Evolutionary conservation across 1,140 invertebrate genomes (phyloP), one percentile per base, ranked within the genome.

Genomic region (Palaemon carinicauda): DNA sequence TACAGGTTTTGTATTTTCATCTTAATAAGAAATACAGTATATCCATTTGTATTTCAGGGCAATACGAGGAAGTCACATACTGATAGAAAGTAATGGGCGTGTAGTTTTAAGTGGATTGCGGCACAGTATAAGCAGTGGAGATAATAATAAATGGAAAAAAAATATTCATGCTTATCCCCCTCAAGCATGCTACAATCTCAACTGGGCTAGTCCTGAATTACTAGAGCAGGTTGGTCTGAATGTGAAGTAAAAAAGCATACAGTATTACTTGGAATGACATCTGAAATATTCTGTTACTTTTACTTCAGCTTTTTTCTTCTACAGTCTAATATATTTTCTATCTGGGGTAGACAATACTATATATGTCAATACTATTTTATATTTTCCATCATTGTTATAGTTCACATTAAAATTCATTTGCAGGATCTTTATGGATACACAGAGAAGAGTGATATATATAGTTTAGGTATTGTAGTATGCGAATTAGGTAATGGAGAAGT

Each of bases 141-240:
- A 94, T 69, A 93, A 95, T 90, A 96, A 96, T 1, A 93, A 93
- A 90, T 93, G 94, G 91, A 93, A 94, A 88, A 93, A 91, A 79
- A 93, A 92, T 19, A 92, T 97, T 19, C 95, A 96, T 92, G 94
- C 94, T 81, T 95, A 96, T 91, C 96, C 96, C 7, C 92, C 93
- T 1, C 93, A 94, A 33, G 94, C 94, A 53, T 92, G 94, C 81
- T 92, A 94, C 50, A 95, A 96, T 90, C 91, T 98, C 1, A 96
- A 96, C 91, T 98, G 96, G 96, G 92, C 97, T 2, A 96, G 96
- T 91, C 97, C 97, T 24, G 97, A 98, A 92, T 91, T 98, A n/a
- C 92, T 98, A 29, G 95, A 96, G 92, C 96, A 97, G 93, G 95
- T 95, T 83, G 85, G 87, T 17, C 1, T 27, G 73, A 21, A 31